Conservation (phyloP, 2,797 vertebrate genomes). For the Pseudomugil tenellus region DNA sequence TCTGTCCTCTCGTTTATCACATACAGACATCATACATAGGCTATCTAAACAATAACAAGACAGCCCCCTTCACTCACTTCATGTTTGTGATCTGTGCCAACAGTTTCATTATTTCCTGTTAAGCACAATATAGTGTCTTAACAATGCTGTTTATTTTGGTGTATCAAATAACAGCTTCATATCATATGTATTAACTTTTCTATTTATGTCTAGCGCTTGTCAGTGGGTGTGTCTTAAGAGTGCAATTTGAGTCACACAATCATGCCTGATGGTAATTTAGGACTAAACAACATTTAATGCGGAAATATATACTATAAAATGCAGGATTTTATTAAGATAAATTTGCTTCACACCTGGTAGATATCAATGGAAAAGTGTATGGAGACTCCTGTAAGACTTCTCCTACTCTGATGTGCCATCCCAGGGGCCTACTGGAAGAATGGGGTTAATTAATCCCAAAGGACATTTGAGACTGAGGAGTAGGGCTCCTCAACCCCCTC, state of each 20-base stretch:
- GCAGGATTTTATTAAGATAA: not conserved
- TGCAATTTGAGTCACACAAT: not conserved
- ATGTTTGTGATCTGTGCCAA: slow-evolving; percentile 70
- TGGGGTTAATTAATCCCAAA: slow-evolving; percentile 76
- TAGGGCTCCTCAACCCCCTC: slow-evolving; percentile 53
- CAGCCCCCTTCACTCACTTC: slow-evolving; percentile 72
- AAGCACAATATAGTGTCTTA: slow-evolving; percentile 36
- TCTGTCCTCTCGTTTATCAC: slow-evolving; percentile 71
- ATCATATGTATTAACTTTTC: not conserved
- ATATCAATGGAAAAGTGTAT: slow-evolving; percentile 20
- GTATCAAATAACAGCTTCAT: not conserved
- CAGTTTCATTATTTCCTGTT: slow-evolving; percentile 64
- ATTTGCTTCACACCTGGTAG: slow-evolving; percentile 50
- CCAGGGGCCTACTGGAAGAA: slow-evolving; percentile 69
- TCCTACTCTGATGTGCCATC: slow-evolving; percentile 58
- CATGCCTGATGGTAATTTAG: not conserved
- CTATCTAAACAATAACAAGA: slow-evolving; percentile 60
- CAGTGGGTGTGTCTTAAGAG: not conserved
- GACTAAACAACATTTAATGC: not conserved
- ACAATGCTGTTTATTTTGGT: not conserved
- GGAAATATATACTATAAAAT: not conserved
- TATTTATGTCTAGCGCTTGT: not conserved
- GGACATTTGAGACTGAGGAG: slow-evolving; percentile 63
- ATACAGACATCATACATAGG: slow-evolving; percentile 60
- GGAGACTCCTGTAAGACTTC: slow-evolving; percentile 18